Evolutionary conservation across 2,888 invertebrate genomes (phyloP), one percentile per base, ranked within the genome.

Genomic region (Notodonta dromedarius): DNA sequence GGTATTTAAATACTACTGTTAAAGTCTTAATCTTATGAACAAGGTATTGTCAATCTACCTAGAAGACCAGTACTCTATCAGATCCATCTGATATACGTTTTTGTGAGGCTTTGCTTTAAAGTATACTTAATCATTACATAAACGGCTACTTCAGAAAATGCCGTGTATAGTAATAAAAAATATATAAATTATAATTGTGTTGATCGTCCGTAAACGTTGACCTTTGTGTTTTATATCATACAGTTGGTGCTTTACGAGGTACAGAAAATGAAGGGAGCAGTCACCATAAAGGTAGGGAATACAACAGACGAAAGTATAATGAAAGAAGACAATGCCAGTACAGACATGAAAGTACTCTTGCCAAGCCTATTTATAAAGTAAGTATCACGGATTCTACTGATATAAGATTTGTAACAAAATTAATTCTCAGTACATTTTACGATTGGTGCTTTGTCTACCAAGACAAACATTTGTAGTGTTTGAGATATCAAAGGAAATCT

Each of bases 161-260:
- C 40, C 11, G 35, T 40, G 24, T 32, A 24, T 39, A 52, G 51
- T 55, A 66, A 58, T 74, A 74, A 73, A 71, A 73, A 59, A 7
- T 35, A 53, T 61, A 76, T 71, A 74, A 74, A 67, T 73, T 70
- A 64, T 73, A 73, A 73, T 55, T 55, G 40, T 55, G 40, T 55
- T 55, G 40, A 40, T 71, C 65, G 69, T 60, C 69, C 71, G 63
- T 74, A 74, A 74, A 74, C 56, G 57, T 55, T 62, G 71, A 76
- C 71, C 68, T 68, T 74, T 68, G 54, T 6, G 48, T 62, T 71
- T 68, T 71, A 71, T 74, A 65, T 65, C 57, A 64, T 54, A 63
- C 65, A 70, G 63, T 71, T 67, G 65, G 67, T 67, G 74, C 63
- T 76, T 76, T 76, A 75, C 61, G 68, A 62, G 32, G 12, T 46